phyloP scores from a whole-genome alignment of 1,140 invertebrate species.

The Anthonomus grandis region DNA sequence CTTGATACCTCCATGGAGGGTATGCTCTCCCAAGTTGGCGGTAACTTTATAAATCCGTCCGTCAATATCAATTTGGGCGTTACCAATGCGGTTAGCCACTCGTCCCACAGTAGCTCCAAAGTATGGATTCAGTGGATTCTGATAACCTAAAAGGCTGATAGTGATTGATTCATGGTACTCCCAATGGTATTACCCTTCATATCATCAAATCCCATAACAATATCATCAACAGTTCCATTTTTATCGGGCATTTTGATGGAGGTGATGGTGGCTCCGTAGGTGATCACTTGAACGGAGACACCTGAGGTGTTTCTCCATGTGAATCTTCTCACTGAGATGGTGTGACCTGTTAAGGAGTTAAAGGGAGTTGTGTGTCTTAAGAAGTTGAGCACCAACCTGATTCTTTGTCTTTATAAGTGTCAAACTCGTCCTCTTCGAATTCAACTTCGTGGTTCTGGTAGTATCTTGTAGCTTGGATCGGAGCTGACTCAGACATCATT shows the following conservation, averaged over 20 bases:
- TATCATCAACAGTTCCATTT: slow-evolving; percentile 62
- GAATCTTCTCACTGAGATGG: slow-evolving; percentile 47
- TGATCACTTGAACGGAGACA: slow-evolving; percentile 63
- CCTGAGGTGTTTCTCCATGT: slow-evolving; percentile 60
- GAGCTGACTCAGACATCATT: too few relatives aligned
- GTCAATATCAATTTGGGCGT: slow-evolving; percentile 67
- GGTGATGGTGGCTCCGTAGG: slow-evolving; percentile 76
- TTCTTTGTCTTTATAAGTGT: slow-evolving; percentile 32
- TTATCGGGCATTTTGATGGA: slow-evolving; percentile 70
- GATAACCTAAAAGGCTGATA: slow-evolving; percentile 56
- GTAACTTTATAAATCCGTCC: slow-evolving; percentile 66
- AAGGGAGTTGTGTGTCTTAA: not conserved
- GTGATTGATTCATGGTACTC: not conserved
- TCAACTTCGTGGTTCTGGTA: slow-evolving; percentile 26
- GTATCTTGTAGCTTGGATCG: too few relatives aligned
- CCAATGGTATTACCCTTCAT: slow-evolving; percentile 57
- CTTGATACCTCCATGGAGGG: slow-evolving; percentile 81
- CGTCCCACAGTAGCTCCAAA: slow-evolving; percentile 87
- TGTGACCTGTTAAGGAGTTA: slow-evolving; percentile 16
- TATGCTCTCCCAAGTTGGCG: slow-evolving; percentile 68
- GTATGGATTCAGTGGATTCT: slow-evolving; percentile 63
- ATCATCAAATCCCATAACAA: slow-evolving; percentile 76
- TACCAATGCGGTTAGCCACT: slow-evolving; percentile 80
- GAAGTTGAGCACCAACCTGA: too few relatives aligned
- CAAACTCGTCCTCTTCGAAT: slow-evolving; percentile 44